phyloP scores from a whole-genome alignment of 2,113 vertebrate species.

The Oenanthe oenanthe region DNA sequence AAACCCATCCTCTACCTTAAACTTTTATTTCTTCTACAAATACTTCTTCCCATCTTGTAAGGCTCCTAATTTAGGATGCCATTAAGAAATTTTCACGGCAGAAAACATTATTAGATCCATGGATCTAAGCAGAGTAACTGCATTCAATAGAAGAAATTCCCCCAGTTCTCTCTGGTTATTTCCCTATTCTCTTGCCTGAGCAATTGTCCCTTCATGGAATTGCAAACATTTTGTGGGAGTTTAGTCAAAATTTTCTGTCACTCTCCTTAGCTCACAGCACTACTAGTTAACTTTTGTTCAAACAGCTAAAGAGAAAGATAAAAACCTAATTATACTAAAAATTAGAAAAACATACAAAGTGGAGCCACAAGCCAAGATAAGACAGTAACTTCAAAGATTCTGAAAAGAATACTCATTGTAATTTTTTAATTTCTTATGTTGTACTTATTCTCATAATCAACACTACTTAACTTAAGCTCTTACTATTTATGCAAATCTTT shows the following conservation, averaged over 20 bases:
- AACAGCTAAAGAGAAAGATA: neutral
- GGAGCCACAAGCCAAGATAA: neutral
- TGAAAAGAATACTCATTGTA: neutral
- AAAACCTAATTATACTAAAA: constrained; percentile 14
- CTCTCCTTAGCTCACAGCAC: neutral
- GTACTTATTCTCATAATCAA: neutral
- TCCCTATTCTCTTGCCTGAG: neutral
- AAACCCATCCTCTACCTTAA: neutral
- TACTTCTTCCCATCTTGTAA: neutral
- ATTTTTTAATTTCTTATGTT: neutral
- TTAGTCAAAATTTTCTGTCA: neutral
- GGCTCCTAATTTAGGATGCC: neutral
- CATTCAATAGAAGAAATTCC: neutral
- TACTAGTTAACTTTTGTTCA: neutral
- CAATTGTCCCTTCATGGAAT: neutral
- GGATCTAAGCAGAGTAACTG: neutral
- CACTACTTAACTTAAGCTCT: neutral
- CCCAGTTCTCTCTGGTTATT: accelerated
- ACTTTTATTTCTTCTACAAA: neutral
- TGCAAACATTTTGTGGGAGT: neutral
- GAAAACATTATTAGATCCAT: neutral
- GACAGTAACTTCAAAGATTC: constrained; percentile 13
- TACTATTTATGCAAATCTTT: neutral
- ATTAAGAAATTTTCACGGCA: neutral
- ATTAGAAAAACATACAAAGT: neutral